Percentiles rank a stretch among this genome's conserved stretches.
Conservation (phyloP, 2,113 vertebrate species). For the Podiceps cristatus region DNA sequence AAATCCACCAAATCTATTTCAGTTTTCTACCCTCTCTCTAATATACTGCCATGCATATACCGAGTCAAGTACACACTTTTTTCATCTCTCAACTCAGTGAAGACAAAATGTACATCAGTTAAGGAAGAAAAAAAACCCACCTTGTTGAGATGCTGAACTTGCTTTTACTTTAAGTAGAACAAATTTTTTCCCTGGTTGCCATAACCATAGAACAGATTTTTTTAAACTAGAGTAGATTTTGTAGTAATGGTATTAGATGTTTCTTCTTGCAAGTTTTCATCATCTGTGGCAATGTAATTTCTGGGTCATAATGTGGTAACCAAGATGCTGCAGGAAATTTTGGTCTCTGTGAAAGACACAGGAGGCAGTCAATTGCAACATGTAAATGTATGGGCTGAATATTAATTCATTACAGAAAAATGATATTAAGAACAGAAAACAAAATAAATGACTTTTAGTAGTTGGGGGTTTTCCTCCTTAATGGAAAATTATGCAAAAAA, state of each 20-base stretch:
- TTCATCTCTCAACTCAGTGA: conserved; percentile 48
- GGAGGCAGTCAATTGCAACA: not conserved
- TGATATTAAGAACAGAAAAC: not conserved
- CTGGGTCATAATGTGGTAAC: conserved; percentile 41
- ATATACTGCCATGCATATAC: not conserved
- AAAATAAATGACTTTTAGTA: not conserved
- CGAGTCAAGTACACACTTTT: not conserved
- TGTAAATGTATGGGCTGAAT: not conserved
- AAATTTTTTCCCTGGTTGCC: conserved; percentile 52
- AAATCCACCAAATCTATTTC: not conserved
- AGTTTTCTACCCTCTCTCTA: not conserved
- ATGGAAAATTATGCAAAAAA: not conserved
- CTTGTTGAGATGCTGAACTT: conserved; percentile 68
- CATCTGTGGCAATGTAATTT: conserved; percentile 36
- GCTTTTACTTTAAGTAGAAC: conserved; percentile 64
- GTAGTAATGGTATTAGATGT: not conserved
- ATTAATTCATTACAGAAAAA: not conserved
- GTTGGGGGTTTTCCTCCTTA: fast-evolving
- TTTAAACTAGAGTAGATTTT: conserved; percentile 41
- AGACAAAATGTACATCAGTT: conserved; percentile 41
- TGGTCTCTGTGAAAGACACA: not conserved
- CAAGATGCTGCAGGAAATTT: not conserved
- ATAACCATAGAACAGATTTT: conserved; percentile 46
- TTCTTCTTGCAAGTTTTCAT: conserved; percentile 56
- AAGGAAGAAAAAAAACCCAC: not conserved